Percentiles rank a stretch among this genome's conserved stretches.
Conservation (phyloP, 2,797 vertebrate species). For the Myotis vivesi region DNA sequence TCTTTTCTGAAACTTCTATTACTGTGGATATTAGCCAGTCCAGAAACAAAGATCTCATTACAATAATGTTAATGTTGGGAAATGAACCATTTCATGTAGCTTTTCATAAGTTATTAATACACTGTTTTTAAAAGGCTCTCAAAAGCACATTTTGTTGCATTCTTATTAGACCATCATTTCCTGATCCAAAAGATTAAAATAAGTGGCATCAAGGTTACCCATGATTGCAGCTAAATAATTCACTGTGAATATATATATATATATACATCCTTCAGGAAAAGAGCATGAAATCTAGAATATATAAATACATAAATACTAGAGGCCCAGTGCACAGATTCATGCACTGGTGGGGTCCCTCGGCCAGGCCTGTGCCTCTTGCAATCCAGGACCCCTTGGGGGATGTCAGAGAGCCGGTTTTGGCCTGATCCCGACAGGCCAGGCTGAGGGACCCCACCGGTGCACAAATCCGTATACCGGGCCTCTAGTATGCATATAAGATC, state of each 20-base stretch:
- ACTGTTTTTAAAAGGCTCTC: not conserved
- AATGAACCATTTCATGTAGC: conserved; percentile 27
- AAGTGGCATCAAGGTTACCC: conserved; percentile 20
- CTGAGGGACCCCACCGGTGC: too few species aligned
- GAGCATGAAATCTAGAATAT: conserved; percentile 29
- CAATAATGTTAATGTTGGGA: conserved; percentile 25
- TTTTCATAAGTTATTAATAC: conserved; percentile 46
- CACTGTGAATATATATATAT: not conserved
- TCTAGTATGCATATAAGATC: too few species aligned
- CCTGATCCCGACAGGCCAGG: too few species aligned
- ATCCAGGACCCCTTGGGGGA: too few species aligned
- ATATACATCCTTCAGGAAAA: conserved; percentile 28
- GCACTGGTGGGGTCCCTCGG: too few species aligned
- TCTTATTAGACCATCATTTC: not conserved
- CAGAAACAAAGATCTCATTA: conserved; percentile 38
- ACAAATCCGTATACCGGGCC: too few species aligned
- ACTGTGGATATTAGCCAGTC: not conserved
- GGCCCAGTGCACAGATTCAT: too few species aligned
- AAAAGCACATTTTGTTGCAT: conserved; percentile 25
- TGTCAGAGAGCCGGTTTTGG: too few species aligned
- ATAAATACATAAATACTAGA: not conserved
- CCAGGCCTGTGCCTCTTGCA: too few species aligned
- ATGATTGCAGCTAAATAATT: conserved; percentile 51
- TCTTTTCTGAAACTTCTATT: not conserved
- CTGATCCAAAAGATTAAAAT: conserved; percentile 41